These are phyloP conservation scores for Datnioides undecimradiatus DNA, from an alignment of 2,113 vertebrate genomes.

Conservation along the genomic window DNA sequence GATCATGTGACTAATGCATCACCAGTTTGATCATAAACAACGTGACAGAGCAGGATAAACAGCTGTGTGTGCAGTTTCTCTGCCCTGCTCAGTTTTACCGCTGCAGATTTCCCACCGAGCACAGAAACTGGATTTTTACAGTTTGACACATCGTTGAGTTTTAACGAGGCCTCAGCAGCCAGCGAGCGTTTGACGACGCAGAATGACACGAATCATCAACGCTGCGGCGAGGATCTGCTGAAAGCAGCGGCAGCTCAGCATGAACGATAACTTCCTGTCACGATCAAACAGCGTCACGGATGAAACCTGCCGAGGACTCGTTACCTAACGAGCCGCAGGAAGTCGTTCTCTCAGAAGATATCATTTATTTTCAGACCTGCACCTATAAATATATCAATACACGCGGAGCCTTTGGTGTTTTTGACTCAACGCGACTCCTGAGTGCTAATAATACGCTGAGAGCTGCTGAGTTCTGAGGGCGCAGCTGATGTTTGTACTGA, in stretches of 20 bases:
- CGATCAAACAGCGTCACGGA: too few species aligned
- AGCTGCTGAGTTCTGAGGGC: neutral
- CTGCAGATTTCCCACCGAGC: too few species aligned
- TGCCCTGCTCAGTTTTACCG: too few species aligned
- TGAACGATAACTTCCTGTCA: neutral
- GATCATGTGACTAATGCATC: too few species aligned
- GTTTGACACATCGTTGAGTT: neutral
- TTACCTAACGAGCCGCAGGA: neutral
- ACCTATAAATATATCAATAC: constrained; percentile 12
- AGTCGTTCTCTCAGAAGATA: neutral
- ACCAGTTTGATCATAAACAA: too few species aligned
- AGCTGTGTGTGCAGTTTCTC: too few species aligned
- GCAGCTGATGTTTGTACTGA: neutral
- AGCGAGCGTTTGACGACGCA: too few species aligned
- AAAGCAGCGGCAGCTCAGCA: neutral
- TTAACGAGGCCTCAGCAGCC: too few species aligned
- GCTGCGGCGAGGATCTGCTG: too few species aligned
- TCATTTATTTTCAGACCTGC: neutral
- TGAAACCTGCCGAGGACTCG: neutral
- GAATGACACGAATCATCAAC: too few species aligned
- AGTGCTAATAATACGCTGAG: neutral
- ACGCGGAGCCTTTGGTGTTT: neutral
- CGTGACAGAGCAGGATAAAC: too few species aligned
- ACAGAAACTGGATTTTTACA: too few species aligned
- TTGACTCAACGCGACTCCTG: neutral